Percentiles rank a stretch among this genome's conserved stretches.
These are phyloP conservation scores for Aurelia sp. DNA, from an alignment of 30 jellyfish, hydroid and myxozoan genomes.

Conservation along the genomic window DNA sequence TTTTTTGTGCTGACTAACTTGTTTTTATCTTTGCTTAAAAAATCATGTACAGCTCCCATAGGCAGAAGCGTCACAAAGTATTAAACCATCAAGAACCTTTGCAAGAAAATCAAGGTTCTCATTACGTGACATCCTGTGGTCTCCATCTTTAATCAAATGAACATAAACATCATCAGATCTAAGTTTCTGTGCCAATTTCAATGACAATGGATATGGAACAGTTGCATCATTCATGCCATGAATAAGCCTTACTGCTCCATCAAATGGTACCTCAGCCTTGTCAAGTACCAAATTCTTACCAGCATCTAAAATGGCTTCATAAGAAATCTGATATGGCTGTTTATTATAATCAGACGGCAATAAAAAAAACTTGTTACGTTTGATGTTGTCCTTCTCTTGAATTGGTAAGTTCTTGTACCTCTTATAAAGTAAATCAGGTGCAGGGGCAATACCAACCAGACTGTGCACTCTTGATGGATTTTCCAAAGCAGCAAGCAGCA, in stretches of 20 bases:
- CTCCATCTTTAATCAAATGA: conserved; percentile 72
- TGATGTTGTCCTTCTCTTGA: conserved; percentile 34
- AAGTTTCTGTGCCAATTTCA: conserved; percentile 61
- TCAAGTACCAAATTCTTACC: conserved; percentile 32
- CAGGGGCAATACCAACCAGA: conserved; percentile 80
- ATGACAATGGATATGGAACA: conserved; percentile 70
- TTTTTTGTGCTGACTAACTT: too few relatives aligned
- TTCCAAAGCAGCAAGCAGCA: conserved; percentile 73
- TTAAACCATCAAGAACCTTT: conserved; percentile 18
- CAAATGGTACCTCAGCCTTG: conserved; percentile 32
- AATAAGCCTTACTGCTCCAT: conserved; percentile 68
- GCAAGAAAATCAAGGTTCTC: conserved; percentile 46
- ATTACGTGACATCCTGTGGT: conserved; percentile 51
- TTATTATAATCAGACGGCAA: conserved; percentile 45
- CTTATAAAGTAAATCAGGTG: conserved; percentile 71
- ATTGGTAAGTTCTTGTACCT: conserved; percentile 48
- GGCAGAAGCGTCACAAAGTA: not conserved
- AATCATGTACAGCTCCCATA: too few relatives aligned
- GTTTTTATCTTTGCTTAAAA: too few relatives aligned
- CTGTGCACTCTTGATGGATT: conserved; percentile 63
- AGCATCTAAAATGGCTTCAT: conserved; percentile 47
- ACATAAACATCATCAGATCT: conserved; percentile 42
- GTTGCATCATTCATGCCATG: conserved; percentile 85
- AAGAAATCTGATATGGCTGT: conserved; percentile 35
- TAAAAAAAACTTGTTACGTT: conserved; percentile 19